phyloP scores from a whole-genome alignment of 1,140 invertebrate genomes.

The Rhyzopertha dominica region DNA sequence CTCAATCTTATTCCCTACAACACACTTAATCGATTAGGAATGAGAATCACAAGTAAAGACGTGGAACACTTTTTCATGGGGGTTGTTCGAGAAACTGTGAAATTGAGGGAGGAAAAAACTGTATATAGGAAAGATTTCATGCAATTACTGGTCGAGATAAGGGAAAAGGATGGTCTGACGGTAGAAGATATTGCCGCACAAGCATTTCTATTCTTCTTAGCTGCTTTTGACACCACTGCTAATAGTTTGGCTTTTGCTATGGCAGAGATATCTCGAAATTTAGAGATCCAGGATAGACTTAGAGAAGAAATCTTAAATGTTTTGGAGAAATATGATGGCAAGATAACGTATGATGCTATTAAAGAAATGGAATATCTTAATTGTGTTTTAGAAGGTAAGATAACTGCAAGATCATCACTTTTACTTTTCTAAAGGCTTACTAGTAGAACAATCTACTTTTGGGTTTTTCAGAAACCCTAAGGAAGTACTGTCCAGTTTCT shows the following conservation, averaged over 20 bases:
- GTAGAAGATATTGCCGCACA: constrained; percentile 54
- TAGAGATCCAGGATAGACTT: constrained; percentile 47
- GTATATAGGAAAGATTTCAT: too few species aligned
- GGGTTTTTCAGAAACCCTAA: constrained; percentile 49
- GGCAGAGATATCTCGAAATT: constrained; percentile 56
- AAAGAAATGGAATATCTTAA: constrained; percentile 48
- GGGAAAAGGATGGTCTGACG: constrained; percentile 7
- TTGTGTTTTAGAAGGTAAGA: constrained; percentile 43
- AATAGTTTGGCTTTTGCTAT: constrained; percentile 59
- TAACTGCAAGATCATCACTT: constrained; percentile 33
- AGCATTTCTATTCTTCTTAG: constrained; percentile 54
- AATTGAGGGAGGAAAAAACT: too few species aligned
- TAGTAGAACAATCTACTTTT: neutral
- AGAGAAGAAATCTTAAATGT: constrained; percentile 47
- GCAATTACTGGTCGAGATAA: too few species aligned
- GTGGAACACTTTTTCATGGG: too few species aligned
- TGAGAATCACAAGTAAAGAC: too few species aligned
- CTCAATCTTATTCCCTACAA: too few species aligned
- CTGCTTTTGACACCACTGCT: constrained; percentile 58
- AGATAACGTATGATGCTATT: constrained; percentile 52
- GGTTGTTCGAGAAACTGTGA: too few species aligned
- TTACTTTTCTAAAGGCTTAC: too few species aligned
- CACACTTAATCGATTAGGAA: too few species aligned
- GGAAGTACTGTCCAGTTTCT: constrained; percentile 51
- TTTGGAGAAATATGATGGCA: constrained; percentile 44